These are phyloP conservation scores for Willowsia nigromaculata DNA, from an alignment of 2,888 invertebrate species.

Conservation along the genomic window DNA sequence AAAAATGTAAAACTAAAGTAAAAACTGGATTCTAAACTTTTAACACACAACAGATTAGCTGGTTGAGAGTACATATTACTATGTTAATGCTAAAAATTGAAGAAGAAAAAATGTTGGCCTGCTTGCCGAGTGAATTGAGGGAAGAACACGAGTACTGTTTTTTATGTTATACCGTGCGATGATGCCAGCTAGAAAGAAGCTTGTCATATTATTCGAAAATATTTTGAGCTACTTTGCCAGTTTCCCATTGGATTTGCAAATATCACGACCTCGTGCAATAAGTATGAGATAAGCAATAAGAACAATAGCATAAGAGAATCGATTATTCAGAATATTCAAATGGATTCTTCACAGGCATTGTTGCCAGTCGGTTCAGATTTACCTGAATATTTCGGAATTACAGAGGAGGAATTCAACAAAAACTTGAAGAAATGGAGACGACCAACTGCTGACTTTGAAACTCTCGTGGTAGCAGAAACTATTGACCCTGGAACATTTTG, in stretches of 20 bases:
- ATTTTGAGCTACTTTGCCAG: slow-evolving; percentile 49
- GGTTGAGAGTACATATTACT: neutral
- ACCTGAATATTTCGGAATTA: slow-evolving; percentile 73
- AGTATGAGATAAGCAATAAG: neutral
- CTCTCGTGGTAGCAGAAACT: slow-evolving; percentile 75
- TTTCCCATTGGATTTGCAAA: slow-evolving; percentile 59
- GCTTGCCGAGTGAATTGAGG: slow-evolving; percentile 10
- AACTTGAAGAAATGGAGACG: slow-evolving; percentile 74
- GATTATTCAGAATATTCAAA: neutral
- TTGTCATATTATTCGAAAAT: slow-evolving; percentile 64
- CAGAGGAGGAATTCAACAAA: slow-evolving; percentile 71
- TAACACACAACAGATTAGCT: neutral
- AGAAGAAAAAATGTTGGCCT: slow-evolving; percentile 36
- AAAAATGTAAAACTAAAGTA: neutral
- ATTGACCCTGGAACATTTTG: slow-evolving; percentile 75
- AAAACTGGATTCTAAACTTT: slow-evolving; percentile 44
- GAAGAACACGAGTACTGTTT: neutral
- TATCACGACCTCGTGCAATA: slow-evolving; percentile 67
- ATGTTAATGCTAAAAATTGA: slow-evolving; percentile 3
- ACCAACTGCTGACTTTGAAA: slow-evolving; percentile 76
- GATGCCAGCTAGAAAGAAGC: no score
- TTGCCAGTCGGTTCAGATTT: neutral
- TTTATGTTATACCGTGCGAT: slow-evolving; percentile 50
- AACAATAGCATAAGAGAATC: neutral
- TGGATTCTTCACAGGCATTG: slow-evolving; percentile 27